Evolutionary conservation across 2,797 vertebrate genomes (phyloP).

Genomic region (Semotilus atromaculatus): DNA sequence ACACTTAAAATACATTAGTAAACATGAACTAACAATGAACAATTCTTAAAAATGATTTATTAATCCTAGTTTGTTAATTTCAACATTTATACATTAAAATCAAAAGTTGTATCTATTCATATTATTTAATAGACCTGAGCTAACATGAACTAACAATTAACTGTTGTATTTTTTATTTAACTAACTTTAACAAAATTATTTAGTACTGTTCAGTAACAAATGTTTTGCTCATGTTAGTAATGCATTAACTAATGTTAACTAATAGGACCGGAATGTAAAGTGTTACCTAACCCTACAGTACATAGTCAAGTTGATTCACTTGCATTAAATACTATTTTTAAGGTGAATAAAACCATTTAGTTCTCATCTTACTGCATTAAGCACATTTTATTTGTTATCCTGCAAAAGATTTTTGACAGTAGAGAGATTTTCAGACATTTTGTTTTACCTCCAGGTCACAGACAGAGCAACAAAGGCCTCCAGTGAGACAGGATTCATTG

Average conservation of each 20-base stretch:
- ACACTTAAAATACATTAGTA: background rate
- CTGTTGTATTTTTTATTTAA: background rate
- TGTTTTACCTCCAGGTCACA: conserved; percentile 61
- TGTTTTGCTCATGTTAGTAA: background rate
- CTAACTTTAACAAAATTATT: background rate
- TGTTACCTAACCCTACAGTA: background rate
- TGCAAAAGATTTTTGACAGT: background rate
- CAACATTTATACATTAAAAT: too few relatives aligned
- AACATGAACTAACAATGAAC: background rate
- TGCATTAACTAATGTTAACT: background rate
- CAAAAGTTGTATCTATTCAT: background rate
- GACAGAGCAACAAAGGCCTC: conserved; percentile 55
- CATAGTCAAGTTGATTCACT: background rate
- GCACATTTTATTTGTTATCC: background rate
- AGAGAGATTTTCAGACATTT: too few relatives aligned
- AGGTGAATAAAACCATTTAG: background rate
- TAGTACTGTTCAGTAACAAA: background rate
- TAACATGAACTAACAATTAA: conserved; percentile 3
- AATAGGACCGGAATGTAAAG: background rate
- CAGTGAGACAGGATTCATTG: conserved; percentile 58
- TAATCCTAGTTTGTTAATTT: too few relatives aligned
- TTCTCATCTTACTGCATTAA: background rate
- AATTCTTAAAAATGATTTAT: too few relatives aligned
- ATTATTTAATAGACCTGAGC: background rate
- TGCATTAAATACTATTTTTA: background rate